Conservation (phyloP, 1,140 invertebrate genomes). For the Neotoxoptera formosana region DNA sequence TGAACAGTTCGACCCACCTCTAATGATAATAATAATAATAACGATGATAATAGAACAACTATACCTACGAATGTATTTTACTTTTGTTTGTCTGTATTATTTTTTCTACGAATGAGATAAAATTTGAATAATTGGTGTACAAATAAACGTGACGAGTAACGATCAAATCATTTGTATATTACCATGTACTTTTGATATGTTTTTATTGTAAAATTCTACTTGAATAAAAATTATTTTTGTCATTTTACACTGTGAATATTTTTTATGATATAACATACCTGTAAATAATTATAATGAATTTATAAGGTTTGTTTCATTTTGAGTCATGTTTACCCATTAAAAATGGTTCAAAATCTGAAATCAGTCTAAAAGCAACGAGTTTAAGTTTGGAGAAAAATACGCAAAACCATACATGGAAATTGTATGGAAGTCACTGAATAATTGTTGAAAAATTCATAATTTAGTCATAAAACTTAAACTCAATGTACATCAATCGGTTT, state of each 20-base stretch:
- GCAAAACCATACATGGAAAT: no score
- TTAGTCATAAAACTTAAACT: no score
- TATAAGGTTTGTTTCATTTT: no score
- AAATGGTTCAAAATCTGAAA: no score
- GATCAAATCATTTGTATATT: neutral
- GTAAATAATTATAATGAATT: no score
- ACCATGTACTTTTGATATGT: constrained; percentile 13
- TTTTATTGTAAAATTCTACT: constrained; percentile 23
- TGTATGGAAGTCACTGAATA: no score
- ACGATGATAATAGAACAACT: neutral
- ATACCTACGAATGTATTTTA: neutral
- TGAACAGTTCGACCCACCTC: no score
- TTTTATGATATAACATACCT: neutral
- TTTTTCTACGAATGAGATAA: neutral
- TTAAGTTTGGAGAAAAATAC: no score
- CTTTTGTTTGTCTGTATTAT: neutral
- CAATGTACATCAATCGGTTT: no score
- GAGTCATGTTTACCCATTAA: no score
- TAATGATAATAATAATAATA: neutral
- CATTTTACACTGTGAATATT: neutral
- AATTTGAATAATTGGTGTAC: neutral
- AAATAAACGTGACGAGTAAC: neutral
- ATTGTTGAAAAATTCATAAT: no score
- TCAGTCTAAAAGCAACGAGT: no score
- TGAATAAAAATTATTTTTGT: constrained; percentile 5